These are phyloP conservation scores for Tribolium freemani DNA, from an alignment of 2,888 invertebrate species.

Conservation along the genomic window DNA sequence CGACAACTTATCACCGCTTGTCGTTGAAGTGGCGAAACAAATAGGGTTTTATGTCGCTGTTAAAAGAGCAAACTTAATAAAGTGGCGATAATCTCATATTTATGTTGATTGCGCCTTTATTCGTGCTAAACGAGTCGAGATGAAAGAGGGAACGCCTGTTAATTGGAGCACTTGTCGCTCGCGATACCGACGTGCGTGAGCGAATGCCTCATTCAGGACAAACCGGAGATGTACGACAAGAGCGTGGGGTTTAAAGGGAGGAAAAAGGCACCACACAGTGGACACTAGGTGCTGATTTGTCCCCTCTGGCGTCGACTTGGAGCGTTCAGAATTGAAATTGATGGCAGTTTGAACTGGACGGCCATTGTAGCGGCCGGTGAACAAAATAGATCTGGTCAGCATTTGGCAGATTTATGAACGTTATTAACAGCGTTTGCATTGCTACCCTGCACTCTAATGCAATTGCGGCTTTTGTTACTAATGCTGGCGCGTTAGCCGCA, in stretches of 20 bases:
- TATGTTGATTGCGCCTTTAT: constrained; percentile 58
- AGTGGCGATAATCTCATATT: constrained; percentile 58
- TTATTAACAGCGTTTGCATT: constrained; percentile 60
- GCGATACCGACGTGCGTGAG: constrained; percentile 32
- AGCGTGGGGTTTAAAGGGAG: background rate
- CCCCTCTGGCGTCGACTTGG: constrained; percentile 27
- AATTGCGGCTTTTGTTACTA: constrained; percentile 61
- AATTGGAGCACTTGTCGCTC: constrained; percentile 52
- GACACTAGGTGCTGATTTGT: constrained; percentile 9
- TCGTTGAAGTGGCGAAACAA: constrained; percentile 44
- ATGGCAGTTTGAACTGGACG: constrained; percentile 34
- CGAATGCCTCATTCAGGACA: constrained; percentile 18
- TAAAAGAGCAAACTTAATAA: constrained; percentile 53
- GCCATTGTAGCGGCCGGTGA: constrained; percentile 40
- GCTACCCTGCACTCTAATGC: constrained; percentile 56
- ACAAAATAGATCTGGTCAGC: constrained; percentile 59
- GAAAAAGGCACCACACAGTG: background rate
- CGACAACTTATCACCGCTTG: constrained; percentile 18
- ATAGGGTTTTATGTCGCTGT: constrained; percentile 51
- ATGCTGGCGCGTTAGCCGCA: constrained; percentile 57
- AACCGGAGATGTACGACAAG: background rate
- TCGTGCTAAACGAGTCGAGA: constrained; percentile 53
- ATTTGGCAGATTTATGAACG: constrained; percentile 59
- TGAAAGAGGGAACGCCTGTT: constrained; percentile 50
- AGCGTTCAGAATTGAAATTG: constrained; percentile 42